These are phyloP conservation scores for Copsychus sechellarum DNA, from an alignment of 2,113 vertebrate genomes.

Conservation along the genomic window DNA sequence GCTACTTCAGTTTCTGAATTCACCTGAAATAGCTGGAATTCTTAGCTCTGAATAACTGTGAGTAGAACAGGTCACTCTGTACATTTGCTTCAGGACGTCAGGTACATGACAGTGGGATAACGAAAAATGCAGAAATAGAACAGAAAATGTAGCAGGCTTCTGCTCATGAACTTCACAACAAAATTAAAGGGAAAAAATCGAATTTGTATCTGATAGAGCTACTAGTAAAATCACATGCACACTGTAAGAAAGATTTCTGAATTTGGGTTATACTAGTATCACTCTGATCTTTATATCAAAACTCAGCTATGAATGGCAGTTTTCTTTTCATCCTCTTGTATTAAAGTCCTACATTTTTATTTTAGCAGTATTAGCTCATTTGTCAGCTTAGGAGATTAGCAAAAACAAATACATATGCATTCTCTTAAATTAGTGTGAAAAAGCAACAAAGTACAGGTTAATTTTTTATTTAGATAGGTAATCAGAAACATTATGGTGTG, in stretches of 20 bases:
- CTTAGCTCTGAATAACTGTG: slow-evolving; percentile 11
- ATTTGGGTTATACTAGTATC: background rate
- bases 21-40: background rate
- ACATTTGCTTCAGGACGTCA: slow-evolving; percentile 36
- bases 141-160: background rate
- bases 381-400: background rate
- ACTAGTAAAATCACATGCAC: background rate
- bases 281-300: background rate
- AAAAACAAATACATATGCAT: background rate
- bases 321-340: background rate
- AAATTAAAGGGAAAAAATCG: slow-evolving; percentile 1
- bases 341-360: fast-evolving
- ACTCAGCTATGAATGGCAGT: background rate
- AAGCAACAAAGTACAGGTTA: background rate
- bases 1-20: background rate
- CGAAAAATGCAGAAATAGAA: slow-evolving; percentile 52
- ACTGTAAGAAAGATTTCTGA: background rate
- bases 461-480: background rate
- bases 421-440: background rate
- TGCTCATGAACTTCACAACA: slow-evolving; percentile 1
- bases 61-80: background rate
- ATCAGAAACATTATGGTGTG: background rate
- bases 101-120: slow-evolving; percentile 33
- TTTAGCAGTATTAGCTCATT: background rate
- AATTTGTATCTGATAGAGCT: background rate